Evolutionary conservation across 1,140 invertebrate genomes (phyloP).

Genomic region (Diachasmimorpha longicaudata): DNA sequence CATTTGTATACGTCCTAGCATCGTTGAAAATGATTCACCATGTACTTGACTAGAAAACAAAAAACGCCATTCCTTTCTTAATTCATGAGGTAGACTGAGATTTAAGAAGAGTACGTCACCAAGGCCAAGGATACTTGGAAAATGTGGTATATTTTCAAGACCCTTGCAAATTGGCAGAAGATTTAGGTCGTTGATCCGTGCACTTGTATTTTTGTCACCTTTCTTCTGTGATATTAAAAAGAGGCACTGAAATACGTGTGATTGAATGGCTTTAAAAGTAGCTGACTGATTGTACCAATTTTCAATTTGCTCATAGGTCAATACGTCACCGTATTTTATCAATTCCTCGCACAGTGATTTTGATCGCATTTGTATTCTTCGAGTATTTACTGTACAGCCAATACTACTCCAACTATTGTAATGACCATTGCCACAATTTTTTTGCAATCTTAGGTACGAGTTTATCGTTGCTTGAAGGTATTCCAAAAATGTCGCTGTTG

Average conservation of each 20-base stretch:
- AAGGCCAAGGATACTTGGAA: conserved; percentile 77
- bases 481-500: conserved; percentile 49
- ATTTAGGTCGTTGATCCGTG: conserved; percentile 59
- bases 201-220: conserved; percentile 52
- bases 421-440: conserved; percentile 50
- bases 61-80: conserved; percentile 80
- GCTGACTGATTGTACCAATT: conserved; percentile 49
- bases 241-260: conserved; percentile 58
- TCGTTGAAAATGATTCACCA: conserved; percentile 83
- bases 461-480: conserved; percentile 60
- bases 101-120: conserved; percentile 81
- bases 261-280: conserved; percentile 55
- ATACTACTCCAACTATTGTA: conserved; percentile 57
- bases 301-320: conserved; percentile 50
- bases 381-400: conserved; percentile 56
- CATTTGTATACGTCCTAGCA: conserved; percentile 76
- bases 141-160: conserved; percentile 74
- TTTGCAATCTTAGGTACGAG: conserved; percentile 56
- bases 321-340: conserved; percentile 43
- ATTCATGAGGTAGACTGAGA: conserved; percentile 73
- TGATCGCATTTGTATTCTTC: conserved; percentile 53
- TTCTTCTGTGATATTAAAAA: conserved; percentile 59
- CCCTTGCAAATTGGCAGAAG: conserved; percentile 66
- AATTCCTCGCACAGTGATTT: conserved; percentile 53
- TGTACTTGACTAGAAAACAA: conserved; percentile 83